Evolutionary conservation across 1,140 invertebrate genomes (phyloP), one percentile per base, ranked within the genome.

Genomic region (Reticulitermes speratus): DNA sequence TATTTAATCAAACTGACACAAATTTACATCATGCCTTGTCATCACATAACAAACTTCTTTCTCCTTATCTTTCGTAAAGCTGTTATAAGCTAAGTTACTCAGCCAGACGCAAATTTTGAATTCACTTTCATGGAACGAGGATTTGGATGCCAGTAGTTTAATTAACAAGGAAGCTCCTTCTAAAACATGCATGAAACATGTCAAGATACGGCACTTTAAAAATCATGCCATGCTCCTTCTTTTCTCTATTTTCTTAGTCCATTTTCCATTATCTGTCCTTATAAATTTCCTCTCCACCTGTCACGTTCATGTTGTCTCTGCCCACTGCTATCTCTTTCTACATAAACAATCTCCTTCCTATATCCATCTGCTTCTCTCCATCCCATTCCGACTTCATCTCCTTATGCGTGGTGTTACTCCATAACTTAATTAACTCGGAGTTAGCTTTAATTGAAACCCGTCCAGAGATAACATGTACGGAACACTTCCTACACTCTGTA

Each of bases 141-240:
- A 75, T 75, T 75, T 75, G 25, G 65, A 2, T 75, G 65, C n/a
- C n/a, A 75, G n/a, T 75, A 75, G n/a, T 16, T 75, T 75, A 75
- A 75, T 75, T 30, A 75, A 75, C 65, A 75, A 25, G 9, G 65
- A 75, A n/a, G 25, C 65, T 8, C n/a, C n/a, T 2, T 75, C n/a
- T 75, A 75, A n/a, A 75, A 75, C n/a, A 75, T 75, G 65, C 65
- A 75, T 75, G n/a, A 75, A 75, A 75, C 65, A n/a, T 75, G 7
- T 75, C 65, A 75, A 75, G 65, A 9, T 75, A 75, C n/a, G n/a
- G 59, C n/a, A 75, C 7, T 30, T 75, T n/a, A 75, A 75, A 75
- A 75, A 55, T 55, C 52, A 6, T 55, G 52, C 19, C 52, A 16
- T 55, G 14, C 19, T 9, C 65, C 16, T 75, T 25, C 9, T 25